A percentile compares a stretch with the other conserved stretches of the same genome.
These are phyloP conservation scores for Pavo muticus DNA, from an alignment of 2,113 vertebrate species.

Conservation along the genomic window DNA sequence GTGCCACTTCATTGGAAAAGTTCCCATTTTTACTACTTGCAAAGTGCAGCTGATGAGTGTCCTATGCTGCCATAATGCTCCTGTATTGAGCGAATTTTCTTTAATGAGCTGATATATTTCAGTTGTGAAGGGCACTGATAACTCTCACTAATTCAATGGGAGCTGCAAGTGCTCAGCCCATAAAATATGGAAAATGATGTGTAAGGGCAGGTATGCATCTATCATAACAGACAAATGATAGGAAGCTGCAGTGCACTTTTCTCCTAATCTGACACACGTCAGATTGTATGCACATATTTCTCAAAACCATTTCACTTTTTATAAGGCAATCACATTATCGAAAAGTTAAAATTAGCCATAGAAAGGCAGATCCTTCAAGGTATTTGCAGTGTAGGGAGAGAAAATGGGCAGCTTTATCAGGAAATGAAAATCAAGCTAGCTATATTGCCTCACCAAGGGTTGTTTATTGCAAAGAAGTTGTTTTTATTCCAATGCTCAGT, in stretches of 20 bases:
- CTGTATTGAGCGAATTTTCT: not conserved
- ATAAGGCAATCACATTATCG: not conserved
- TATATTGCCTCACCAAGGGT: not conserved
- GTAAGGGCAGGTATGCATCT: not conserved
- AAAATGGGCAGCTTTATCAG: not conserved
- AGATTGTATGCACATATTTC: not conserved
- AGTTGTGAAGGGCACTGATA: conserved; percentile 14
- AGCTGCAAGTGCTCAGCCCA: not conserved
- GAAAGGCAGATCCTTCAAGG: not conserved
- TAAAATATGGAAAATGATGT: not conserved
- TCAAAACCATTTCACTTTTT: not conserved
- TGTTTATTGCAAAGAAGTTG: not conserved
- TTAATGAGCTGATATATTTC: conserved; percentile 8
- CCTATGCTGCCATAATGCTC: not conserved
- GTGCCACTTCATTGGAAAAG: not conserved
- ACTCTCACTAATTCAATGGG: not conserved
- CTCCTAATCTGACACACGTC: not conserved
- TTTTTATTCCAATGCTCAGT: not conserved
- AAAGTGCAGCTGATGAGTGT: not conserved
- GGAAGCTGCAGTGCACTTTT: not conserved
- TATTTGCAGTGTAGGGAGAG: not conserved
- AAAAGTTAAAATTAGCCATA: not conserved
- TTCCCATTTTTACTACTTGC: not conserved
- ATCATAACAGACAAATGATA: not conserved
- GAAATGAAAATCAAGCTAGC: not conserved